phyloP scores from a whole-genome alignment of 2,888 invertebrate genomes.

The Tiphia femorata region DNA sequence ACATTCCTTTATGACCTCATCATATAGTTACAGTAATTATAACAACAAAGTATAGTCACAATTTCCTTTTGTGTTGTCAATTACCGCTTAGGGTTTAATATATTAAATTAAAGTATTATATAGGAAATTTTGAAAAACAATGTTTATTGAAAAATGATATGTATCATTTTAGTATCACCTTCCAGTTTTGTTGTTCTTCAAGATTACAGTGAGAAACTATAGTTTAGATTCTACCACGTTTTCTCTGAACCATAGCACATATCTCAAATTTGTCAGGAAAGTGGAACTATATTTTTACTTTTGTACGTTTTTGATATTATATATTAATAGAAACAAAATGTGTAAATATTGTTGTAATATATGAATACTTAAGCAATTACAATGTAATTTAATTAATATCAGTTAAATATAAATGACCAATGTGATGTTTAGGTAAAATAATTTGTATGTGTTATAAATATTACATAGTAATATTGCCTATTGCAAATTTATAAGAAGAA shows the following conservation, averaged over 20 bases:
- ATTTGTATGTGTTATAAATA: conserved; percentile 35
- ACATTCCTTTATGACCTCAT: conserved; percentile 35
- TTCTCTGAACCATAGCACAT: conserved; percentile 27
- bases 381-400: conserved; percentile 42
- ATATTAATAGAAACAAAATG: conserved; percentile 27
- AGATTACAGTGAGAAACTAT: too few relatives aligned
- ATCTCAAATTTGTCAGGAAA: conserved; percentile 35
- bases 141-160: too few relatives aligned
- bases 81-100: too few relatives aligned
- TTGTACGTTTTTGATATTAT: conserved; percentile 52
- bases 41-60: too few relatives aligned
- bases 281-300: conserved; percentile 49
- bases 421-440: conserved; percentile 63
- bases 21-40: conserved; percentile 5
- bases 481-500: conserved; percentile 16
- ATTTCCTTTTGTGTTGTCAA: too few relatives aligned
- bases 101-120: too few relatives aligned
- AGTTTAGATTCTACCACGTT: conserved; percentile 21
- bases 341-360: conserved; percentile 48
- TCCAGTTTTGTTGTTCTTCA: too few relatives aligned
- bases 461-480: conserved; percentile 35
- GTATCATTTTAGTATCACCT: too few relatives aligned
- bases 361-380: conserved; percentile 42
- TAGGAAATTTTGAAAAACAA: too few relatives aligned
- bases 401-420: conserved; percentile 52